Evolutionary conservation across 2,797 vertebrate species (phyloP).

Genomic region (Mus spretus): DNA sequence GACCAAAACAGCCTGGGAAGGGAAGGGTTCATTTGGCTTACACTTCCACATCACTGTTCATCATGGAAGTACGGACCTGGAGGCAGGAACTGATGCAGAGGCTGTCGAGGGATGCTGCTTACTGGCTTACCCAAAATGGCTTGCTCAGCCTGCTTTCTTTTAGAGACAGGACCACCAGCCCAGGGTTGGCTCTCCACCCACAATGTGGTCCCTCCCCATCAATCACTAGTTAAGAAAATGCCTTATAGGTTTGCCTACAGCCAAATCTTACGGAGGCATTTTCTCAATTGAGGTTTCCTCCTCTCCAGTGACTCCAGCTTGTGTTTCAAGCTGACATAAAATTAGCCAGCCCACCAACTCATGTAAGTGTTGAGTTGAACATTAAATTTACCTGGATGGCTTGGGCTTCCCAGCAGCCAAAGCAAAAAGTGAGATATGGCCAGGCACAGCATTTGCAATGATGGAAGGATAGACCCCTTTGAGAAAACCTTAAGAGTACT

Average conservation of each 20-base stretch:
- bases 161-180: background rate
- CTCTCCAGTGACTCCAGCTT: background rate
- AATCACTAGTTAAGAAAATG: background rate
- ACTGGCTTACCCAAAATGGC: background rate
- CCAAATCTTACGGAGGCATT: background rate
- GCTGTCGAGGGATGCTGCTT: background rate
- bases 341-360: background rate
- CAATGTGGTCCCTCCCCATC: background rate
- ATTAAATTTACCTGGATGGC: background rate
- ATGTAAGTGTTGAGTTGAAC: background rate
- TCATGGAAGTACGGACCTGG: background rate
- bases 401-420: conserved; percentile 29
- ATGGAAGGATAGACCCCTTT: background rate
- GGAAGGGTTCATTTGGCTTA: background rate
- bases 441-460: background rate
- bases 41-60: background rate
- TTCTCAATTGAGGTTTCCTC: background rate
- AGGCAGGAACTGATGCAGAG: background rate
- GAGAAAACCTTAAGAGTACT: background rate
- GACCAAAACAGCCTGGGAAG: background rate
- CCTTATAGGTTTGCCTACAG: background rate
- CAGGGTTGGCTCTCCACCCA: background rate
- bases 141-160: background rate
- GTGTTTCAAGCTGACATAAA: background rate
- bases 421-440: background rate